These are phyloP conservation scores for Trachymyrmex cornetzi DNA, from an alignment of 1,140 invertebrate genomes.

Conservation along the genomic window DNA sequence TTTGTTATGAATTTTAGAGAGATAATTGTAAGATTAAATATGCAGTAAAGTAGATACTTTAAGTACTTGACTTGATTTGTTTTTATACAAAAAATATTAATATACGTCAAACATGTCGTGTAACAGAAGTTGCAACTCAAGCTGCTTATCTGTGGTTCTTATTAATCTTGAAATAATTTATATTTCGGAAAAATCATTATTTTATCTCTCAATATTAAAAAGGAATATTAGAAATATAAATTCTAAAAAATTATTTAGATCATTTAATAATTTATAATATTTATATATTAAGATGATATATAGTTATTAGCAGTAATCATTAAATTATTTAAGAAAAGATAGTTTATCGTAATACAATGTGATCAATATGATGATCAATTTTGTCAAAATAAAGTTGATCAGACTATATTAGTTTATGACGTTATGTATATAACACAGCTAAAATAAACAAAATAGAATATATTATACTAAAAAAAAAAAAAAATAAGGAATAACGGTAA, in stretches of 20 bases:
- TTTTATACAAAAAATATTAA: slow-evolving; percentile 12
- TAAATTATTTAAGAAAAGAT: slow-evolving; percentile 6
- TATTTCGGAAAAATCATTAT: not conserved
- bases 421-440: not conserved
- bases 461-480: slow-evolving; percentile 7
- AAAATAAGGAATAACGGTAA: slow-evolving; percentile 38
- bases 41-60: slow-evolving; percentile 33
- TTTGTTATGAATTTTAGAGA: slow-evolving; percentile 23
- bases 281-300: slow-evolving; percentile 9
- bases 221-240: slow-evolving; percentile 9
- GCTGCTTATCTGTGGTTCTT: not conserved
- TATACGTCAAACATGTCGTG: slow-evolving; percentile 10
- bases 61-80: not conserved
- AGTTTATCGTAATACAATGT: not conserved
- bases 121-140: not conserved
- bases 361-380: slow-evolving; percentile 3
- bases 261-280: slow-evolving; percentile 20
- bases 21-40: not conserved
- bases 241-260: not conserved
- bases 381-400: not conserved
- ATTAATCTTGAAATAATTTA: slow-evolving; percentile 11
- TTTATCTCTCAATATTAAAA: not conserved
- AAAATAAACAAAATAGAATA: slow-evolving; percentile 31
- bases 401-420: not conserved
- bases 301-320: slow-evolving; percentile 6